These are phyloP conservation scores for Menidia menidia DNA, from an alignment of 2,797 vertebrate genomes.

Conservation along the genomic window DNA sequence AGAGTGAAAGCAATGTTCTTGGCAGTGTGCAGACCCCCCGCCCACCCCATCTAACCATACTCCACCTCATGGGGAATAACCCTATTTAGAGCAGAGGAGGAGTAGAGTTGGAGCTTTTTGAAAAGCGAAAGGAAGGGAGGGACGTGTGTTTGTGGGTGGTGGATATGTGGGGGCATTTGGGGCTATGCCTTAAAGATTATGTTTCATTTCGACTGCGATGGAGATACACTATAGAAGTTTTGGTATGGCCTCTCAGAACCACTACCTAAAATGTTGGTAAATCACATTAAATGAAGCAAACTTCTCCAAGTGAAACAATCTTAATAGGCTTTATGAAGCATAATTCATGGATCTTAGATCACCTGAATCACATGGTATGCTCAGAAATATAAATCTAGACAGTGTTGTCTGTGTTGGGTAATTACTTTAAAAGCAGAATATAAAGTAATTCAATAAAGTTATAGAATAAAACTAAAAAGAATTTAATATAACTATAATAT, in stretches of 20 bases:
- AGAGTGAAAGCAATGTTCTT: slow-evolving; percentile 45
- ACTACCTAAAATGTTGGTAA: slow-evolving; percentile 7
- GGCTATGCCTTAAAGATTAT: slow-evolving; percentile 48
- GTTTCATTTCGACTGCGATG: slow-evolving; percentile 65
- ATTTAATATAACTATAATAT: too few species aligned
- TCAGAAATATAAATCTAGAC: too few species aligned
- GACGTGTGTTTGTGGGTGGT: slow-evolving; percentile 29
- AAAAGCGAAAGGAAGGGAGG: slow-evolving; percentile 31
- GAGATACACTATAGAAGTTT: slow-evolving; percentile 44
- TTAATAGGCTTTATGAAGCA: too few species aligned
- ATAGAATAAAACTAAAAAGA: too few species aligned
- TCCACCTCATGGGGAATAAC: slow-evolving; percentile 61
- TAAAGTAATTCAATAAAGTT: too few species aligned
- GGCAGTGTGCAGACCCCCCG: slow-evolving; percentile 57
- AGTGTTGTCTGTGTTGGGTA: too few species aligned
- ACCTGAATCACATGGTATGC: too few species aligned
- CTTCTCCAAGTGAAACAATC: background rate
- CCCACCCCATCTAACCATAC: background rate
- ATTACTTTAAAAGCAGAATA: too few species aligned
- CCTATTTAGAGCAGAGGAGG: slow-evolving; percentile 67
- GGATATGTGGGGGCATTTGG: slow-evolving; percentile 21
- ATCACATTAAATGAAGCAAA: background rate
- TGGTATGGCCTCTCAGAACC: slow-evolving; percentile 37
- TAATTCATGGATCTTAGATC: too few species aligned
- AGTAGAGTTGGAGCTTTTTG: slow-evolving; percentile 53